Evolutionary conservation across 2,888 invertebrate genomes (phyloP).

Genomic region (Empis livida): DNA sequence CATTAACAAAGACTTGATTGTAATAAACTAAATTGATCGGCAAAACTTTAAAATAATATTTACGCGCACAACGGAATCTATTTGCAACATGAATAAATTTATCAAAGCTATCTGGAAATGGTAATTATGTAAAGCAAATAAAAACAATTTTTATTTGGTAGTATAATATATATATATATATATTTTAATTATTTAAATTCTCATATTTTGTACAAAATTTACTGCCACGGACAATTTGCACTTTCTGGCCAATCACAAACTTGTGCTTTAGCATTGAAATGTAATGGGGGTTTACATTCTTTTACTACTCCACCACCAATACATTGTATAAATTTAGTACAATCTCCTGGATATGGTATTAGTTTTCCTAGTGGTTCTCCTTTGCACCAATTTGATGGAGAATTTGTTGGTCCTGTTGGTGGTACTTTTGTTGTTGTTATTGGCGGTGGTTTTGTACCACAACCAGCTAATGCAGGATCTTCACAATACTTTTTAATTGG

Average conservation of each 20-base stretch:
- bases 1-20: too few species aligned
- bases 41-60: too few species aligned
- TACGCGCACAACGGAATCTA: too few species aligned
- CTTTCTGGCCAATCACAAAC: constrained; percentile 19
- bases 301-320: constrained; percentile 16
- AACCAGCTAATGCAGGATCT: neutral
- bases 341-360: neutral
- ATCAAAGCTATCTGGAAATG: too few species aligned
- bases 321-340: constrained; percentile 20
- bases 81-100: too few species aligned
- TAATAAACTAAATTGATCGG: too few species aligned
- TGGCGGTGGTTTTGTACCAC: neutral
- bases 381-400: constrained; percentile 9
- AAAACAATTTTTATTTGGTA: too few species aligned
- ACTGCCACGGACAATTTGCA: constrained; percentile 10
- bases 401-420: neutral
- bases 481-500: neutral
- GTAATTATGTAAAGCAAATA: too few species aligned
- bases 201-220: too few species aligned
- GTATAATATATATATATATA: too few species aligned
- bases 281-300: constrained; percentile 17
- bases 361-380: constrained; percentile 5
- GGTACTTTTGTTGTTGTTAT: neutral
- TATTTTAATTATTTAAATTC: too few species aligned
- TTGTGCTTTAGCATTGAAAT: constrained; percentile 17